phyloP scores from a whole-genome alignment of 1,140 invertebrate species.

The Trissolcus basalis region DNA sequence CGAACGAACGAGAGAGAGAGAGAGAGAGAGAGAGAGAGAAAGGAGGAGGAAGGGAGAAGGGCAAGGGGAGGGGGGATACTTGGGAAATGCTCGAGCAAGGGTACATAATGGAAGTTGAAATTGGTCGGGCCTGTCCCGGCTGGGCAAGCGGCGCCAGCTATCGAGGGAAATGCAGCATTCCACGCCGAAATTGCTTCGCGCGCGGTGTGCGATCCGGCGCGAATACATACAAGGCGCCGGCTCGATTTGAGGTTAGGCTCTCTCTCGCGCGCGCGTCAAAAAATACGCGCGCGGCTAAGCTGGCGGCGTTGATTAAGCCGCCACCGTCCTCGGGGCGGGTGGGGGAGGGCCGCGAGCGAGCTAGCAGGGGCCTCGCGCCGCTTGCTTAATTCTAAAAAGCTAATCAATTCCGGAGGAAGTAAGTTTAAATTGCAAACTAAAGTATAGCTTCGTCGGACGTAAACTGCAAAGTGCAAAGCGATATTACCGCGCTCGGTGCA shows the following conservation, averaged over 20 bases:
- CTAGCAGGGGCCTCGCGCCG: constrained; percentile 73
- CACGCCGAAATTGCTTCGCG: constrained; percentile 74
- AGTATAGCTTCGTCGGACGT: constrained; percentile 74
- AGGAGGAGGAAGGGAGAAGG: constrained; percentile 55
- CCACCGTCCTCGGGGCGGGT: constrained; percentile 53
- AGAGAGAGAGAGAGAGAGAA: too few relatives aligned
- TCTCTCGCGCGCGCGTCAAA: constrained; percentile 59
- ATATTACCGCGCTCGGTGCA: constrained; percentile 75
- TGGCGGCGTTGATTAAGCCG: constrained; percentile 69
- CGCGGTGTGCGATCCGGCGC: constrained; percentile 63
- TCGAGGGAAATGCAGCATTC: constrained; percentile 73
- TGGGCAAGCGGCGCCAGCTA: constrained; percentile 68
- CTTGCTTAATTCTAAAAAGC: constrained; percentile 78
- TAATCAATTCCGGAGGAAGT: constrained; percentile 77
- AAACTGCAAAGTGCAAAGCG: constrained; percentile 75
- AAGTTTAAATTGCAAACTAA: constrained; percentile 78
- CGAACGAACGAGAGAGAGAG: constrained; percentile 28
- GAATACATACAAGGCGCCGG: constrained; percentile 61
- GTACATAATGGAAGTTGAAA: constrained; percentile 76
- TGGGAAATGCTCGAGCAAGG: constrained; percentile 68
- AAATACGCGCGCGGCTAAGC: constrained; percentile 62
- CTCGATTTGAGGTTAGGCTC: constrained; percentile 68
- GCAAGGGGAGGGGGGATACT: constrained; percentile 53
- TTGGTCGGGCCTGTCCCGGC: constrained; percentile 74
- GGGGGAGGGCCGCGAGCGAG: constrained; percentile 58